A percentile compares a stretch with the other conserved stretches of the same genome.
These are phyloP conservation scores for Melanocharis versteri DNA, from an alignment of 2,113 vertebrate genomes.

Conservation along the genomic window DNA sequence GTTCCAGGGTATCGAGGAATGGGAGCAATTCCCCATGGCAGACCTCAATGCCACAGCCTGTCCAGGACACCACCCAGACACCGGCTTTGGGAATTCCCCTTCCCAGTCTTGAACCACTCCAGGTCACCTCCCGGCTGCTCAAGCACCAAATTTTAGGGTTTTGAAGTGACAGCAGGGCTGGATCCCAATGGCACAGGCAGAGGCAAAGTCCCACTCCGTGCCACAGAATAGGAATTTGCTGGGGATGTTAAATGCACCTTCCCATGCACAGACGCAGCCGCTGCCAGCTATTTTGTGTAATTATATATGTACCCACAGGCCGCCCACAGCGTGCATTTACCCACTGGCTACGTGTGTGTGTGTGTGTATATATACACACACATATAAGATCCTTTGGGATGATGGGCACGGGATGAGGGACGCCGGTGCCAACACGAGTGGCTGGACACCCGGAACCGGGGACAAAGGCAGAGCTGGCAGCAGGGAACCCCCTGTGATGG, in stretches of 20 bases:
- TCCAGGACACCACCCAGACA: not conserved
- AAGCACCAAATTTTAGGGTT: not conserved
- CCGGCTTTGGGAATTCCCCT: not conserved
- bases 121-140: not conserved
- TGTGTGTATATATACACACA: not conserved
- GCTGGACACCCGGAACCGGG: fast-evolving
- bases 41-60: fast-evolving
- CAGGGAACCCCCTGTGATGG: not conserved
- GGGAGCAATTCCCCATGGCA: not conserved
- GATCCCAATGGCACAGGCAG: not conserved
- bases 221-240: not conserved
- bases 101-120: not conserved
- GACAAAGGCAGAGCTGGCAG: not conserved
- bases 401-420: not conserved
- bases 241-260: not conserved
- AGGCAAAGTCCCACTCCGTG: fast-evolving
- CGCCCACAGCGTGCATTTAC: not conserved
- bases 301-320: not conserved
- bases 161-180: fast-evolving
- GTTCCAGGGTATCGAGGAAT: not conserved
- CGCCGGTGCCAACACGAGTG: fast-evolving
- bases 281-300: not conserved
- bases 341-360: not conserved
- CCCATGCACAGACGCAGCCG: fast-evolving
- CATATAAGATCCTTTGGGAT: not conserved